Base-by-base conservation (phyloP, 2,113 vertebrate genomes). In the Machaerirhynchus nigripectus region DNA sequence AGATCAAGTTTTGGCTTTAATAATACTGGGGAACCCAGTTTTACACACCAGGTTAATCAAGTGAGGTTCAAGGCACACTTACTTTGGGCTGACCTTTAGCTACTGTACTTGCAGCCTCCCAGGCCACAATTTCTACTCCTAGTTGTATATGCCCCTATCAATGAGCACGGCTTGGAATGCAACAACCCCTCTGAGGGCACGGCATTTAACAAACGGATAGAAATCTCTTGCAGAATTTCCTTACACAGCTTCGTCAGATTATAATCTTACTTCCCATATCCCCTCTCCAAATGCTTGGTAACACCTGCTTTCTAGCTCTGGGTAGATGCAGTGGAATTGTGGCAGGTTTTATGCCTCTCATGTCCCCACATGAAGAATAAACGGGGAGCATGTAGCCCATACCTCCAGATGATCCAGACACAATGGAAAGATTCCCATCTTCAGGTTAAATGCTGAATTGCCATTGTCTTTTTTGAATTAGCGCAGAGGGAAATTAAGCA, bases 81-180 rank as follows among this genome's bases (percentile, higher is more conserved):
- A 27, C 35, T 87, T 71, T 44, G 15, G n/a, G n/a, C 20, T 91
- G 74, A 59, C 39, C 74, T 87, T 68, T 8, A 75, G 15, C 23
- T 69, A 1, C 49, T 16, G n/a, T 28, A 60, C 8, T 37, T 84
- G 40, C 16, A 84, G 22, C 37, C 20, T 56, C 53, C 84, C n/a
- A 50, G 84, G 16, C 24, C 44, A 56, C 11, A 75, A 3, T 23
- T 89, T 68, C 49, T 68, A 18, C 15, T 64, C 4, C 1, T 7
- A 11, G 42, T 33, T 13, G 3, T 65, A 56, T 8, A 4, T 31
- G 10, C 6, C 31, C 31, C 26, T 75, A 1, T 33, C 46, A 60
- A 44, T 0, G 0, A 59, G 15, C 18, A 21, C 0, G 0, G 16
- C n/a, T 67, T 7, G 23, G 26, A 57, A 27, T 7, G 11, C 31